These are phyloP conservation scores for Platycheirus rosarum DNA, from an alignment of 2,888 invertebrate species.

Conservation along the genomic window DNA sequence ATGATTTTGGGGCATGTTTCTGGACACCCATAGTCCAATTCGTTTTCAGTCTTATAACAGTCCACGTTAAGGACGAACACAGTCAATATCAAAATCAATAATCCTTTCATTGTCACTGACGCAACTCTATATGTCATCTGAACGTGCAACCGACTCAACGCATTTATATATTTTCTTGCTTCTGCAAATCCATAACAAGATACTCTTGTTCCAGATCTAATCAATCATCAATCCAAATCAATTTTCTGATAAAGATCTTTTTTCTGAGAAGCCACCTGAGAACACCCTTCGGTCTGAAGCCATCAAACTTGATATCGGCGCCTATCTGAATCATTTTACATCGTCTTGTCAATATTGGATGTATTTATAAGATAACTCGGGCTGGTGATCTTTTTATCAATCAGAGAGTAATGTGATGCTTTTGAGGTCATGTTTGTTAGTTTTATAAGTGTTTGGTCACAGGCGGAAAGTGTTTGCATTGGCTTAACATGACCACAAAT, in stretches of 20 bases:
- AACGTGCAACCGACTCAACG: conserved; percentile 14
- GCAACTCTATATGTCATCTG: conserved; percentile 19
- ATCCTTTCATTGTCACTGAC: conserved; percentile 36
- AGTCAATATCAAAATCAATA: conserved; percentile 10
- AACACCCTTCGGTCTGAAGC: conserved; percentile 28
- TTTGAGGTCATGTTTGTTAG: conserved; percentile 57
- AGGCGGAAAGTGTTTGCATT: conserved; percentile 24
- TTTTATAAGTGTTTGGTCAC: conserved; percentile 23
- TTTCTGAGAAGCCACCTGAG: conserved; percentile 10
- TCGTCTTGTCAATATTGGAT: conserved; percentile 34
- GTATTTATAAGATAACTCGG: conserved; percentile 15
- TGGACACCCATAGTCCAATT: conserved; percentile 68
- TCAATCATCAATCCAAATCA: conserved; percentile 21
- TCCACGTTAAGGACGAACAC: conserved; percentile 9
- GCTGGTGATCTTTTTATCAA: conserved; percentile 27
- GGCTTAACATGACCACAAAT: conserved; percentile 36
- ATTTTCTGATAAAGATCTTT: conserved; percentile 4
- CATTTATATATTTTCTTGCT: conserved; percentile 52
- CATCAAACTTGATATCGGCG: conserved; percentile 13
- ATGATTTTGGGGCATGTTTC: conserved; percentile 75
- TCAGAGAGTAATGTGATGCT: conserved; percentile 44
- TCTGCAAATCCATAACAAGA: background rate
- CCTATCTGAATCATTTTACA: conserved; percentile 42
- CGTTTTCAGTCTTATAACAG: conserved; percentile 52
- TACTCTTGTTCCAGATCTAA: conserved; percentile 9